Conservation (phyloP, 1,140 invertebrate genomes). For the Hyles euphorbiae region DNA sequence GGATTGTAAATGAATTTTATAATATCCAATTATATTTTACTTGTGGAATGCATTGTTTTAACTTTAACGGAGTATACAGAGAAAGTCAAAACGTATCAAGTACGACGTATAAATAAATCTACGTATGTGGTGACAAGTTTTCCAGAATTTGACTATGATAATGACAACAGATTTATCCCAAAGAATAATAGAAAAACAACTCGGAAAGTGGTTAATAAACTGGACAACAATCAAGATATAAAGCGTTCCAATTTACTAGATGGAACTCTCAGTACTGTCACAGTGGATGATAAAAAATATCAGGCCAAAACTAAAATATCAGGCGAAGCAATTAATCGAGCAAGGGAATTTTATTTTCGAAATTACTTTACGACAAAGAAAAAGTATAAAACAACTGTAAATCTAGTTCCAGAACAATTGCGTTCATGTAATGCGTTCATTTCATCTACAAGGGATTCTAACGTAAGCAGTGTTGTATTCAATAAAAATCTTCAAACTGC, state of each 20-base stretch:
- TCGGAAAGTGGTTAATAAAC: background rate
- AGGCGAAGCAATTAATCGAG: constrained; percentile 38
- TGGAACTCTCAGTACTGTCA: constrained; percentile 20
- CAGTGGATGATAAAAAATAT: constrained; percentile 29
- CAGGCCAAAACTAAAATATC: constrained; percentile 30
- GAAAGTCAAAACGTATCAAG: constrained; percentile 50
- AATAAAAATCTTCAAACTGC: constrained; percentile 33
- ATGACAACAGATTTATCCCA: constrained; percentile 3
- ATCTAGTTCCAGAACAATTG: constrained; percentile 7
- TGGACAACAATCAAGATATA: constrained; percentile 27
- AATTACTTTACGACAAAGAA: constrained; percentile 28
- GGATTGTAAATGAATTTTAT: constrained; percentile 37
- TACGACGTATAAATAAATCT: constrained; percentile 49
- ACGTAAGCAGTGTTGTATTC: background rate
- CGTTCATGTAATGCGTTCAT: background rate
- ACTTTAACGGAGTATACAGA: constrained; percentile 27
- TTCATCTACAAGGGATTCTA: background rate
- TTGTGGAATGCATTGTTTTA: constrained; percentile 32
- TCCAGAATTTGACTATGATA: constrained; percentile 34
- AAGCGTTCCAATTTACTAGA: constrained; percentile 17
- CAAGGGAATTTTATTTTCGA: constrained; percentile 52
- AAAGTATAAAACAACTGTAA: constrained; percentile 10
- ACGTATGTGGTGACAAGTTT: constrained; percentile 49
- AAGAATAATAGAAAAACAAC: background rate
- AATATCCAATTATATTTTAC: constrained; percentile 31